Base-by-base conservation (phyloP, 2,113 vertebrate genomes). In the Cryptomyrus ogoouensis region DNA sequence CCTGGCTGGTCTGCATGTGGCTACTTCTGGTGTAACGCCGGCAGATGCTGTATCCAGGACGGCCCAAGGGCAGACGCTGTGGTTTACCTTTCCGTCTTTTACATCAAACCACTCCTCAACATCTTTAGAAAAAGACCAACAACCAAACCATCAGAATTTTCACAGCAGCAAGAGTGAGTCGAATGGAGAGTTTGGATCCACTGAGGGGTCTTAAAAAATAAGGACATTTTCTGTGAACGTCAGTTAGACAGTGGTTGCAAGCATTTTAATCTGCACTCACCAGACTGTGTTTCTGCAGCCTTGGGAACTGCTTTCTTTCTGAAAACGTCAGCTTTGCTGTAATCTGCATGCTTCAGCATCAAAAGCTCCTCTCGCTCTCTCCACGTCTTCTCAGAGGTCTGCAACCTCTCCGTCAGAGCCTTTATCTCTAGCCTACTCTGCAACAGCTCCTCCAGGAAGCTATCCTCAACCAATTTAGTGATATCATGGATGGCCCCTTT, bases 401-500 rank as follows among this genome's bases (percentile, higher is more conserved):
- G 93, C 89, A 93, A 58, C 83, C 89, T 91, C 27, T 84, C 87
- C 62, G 77, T 90, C 44, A 93, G 89, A 12, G 89, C 27, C 50
- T 93, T 92, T 44, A 93, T 89, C 86, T 93, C 91, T 80, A 91
- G 91, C 77, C 91, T 92, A 42, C 91, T 85, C 17, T 86, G 92
- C 35, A 89, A 88, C 74, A 93, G 88, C 90, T 93, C 93, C 90
- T 93, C 91, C 50, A 93, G 70, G 83, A 93, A 93, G 89, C 92
- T 92, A 74, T 90, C 91, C 86, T 93, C 91, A 88, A 93, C 92
- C 89, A 93, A 90, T 88, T 90, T 88, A 74, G 91, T 93, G 83
- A 93, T 92, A 70, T 93, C 93, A n/a, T 90, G 89, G 91, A 93
- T 90, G 49, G 93, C 93, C 47, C 92, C 91, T 77, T 92, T 93